Percentiles rank a stretch among this genome's conserved stretches.
Evolutionary conservation across 2,888 invertebrate genomes (phyloP).

Genomic region (Pelosia muscerda): DNA sequence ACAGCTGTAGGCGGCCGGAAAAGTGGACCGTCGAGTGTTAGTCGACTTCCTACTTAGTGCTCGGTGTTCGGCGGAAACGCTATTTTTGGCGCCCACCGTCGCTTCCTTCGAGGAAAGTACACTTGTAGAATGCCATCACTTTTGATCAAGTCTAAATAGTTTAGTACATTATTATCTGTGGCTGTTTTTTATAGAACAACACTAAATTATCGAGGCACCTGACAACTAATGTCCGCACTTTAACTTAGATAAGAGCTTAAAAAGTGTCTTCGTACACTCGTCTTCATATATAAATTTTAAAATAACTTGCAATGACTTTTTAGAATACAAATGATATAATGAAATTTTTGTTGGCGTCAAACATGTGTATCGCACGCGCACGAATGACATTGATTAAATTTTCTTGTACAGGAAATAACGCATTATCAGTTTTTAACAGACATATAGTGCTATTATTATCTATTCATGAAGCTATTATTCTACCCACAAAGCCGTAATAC

Average conservation of each 20-base stretch:
- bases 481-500: conserved; percentile 39
- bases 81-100: conserved; percentile 85
- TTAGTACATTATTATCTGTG: conserved; percentile 28
- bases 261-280: too few relatives aligned
- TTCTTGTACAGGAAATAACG: conserved; percentile 47
- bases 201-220: not conserved
- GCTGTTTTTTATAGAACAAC: conserved; percentile 1
- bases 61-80: conserved; percentile 80
- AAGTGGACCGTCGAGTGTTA: conserved; percentile 74
- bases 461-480: conserved; percentile 51
- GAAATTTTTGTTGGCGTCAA: conserved; percentile 7
- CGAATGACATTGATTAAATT: conserved; percentile 42
- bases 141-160: conserved; percentile 56
- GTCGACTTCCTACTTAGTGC: conserved; percentile 84
- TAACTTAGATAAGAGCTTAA: not conserved
- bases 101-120: conserved; percentile 85
- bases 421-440: conserved; percentile 33
- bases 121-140: conserved; percentile 69
- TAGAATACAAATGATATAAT: not conserved
- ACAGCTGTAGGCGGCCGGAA: conserved; percentile 85
- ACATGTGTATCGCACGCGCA: conserved; percentile 31
- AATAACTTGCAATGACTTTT: not conserved
- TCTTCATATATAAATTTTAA: not conserved
- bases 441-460: conserved; percentile 39
- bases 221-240: not conserved